Base-by-base conservation (phyloP, 1,140 invertebrate genomes). In the Cyclargus thomasi region DNA sequence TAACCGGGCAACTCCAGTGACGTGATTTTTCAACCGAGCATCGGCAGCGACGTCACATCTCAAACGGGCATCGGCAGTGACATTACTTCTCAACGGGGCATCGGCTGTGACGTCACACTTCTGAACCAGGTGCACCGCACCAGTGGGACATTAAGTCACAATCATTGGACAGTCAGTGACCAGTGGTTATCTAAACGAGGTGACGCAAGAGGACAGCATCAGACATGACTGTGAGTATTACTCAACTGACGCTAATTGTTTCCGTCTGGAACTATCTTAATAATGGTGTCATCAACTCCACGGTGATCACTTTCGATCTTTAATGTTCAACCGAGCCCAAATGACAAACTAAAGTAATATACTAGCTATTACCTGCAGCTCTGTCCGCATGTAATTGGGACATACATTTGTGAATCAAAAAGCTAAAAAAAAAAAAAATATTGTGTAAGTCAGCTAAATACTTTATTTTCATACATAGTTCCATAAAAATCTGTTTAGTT, bases 221-320 rank as follows among this genome's bases (percentile, higher is more conserved):
- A 75, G 74, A 63, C 66, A 81, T 81, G 79, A 77, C 74, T 71
- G 79, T 81, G 67, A 81, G 79, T 81, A 77, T 67, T 39, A 21
- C 36, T 16, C 29, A 39, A 39, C 36, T 39, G 29, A n/a, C 35
- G 18, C 39, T 47, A 47, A 47, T 47, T 16, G 39, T 47, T 47
- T 47, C 39, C 39, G 39, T 47, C 39, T 47, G 11, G 14, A 47
- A 47, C 39, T 47, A 47, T 47, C 39, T 16, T 47, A 7, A 47
- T 16, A 11, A 16, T 47, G 14, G 10, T 47, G 6, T 47, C 14
- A 47, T 47, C 39, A 47, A 47, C 29, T 47, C 39, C 11, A 14
- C 39, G 1, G 11, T 47, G 39, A 11, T 47, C 14, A 47, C 39
- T 47, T 47, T 47, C 39, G 14, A 47, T 47, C 11, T 47, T 47